phyloP scores from a whole-genome alignment of 2,797 vertebrate species.

The Selene dorsalis region DNA sequence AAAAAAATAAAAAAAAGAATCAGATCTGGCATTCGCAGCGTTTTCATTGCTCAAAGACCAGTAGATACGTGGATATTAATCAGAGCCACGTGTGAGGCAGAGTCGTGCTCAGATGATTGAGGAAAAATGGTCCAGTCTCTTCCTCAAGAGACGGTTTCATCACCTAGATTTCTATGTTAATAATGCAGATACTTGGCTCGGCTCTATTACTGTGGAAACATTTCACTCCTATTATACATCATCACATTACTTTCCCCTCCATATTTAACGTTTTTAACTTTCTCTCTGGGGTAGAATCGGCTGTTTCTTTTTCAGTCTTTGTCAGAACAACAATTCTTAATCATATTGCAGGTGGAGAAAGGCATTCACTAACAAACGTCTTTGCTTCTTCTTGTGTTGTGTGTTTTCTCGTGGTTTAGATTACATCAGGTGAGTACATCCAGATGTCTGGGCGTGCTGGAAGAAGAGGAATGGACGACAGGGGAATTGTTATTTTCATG shows the following conservation, averaged over 20 bases:
- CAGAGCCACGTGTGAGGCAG: constrained; percentile 30
- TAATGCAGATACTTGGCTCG: neutral
- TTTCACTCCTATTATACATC: neutral
- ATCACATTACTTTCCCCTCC: neutral
- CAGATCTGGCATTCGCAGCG: neutral
- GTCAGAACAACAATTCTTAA: neutral
- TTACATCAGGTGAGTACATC: constrained; percentile 98
- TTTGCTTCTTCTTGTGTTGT: neutral
- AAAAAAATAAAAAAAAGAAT: neutral
- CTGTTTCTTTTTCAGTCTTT: neutral
- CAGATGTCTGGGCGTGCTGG: constrained; percentile 99
- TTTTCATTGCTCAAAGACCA: constrained; percentile 28
- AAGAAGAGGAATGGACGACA: constrained; percentile 97
- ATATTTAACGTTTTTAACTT: neutral
- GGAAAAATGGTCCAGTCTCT: neutral
- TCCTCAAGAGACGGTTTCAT: neutral
- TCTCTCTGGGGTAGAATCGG: neutral
- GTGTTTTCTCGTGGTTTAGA: constrained; percentile 80
- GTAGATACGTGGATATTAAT: constrained; percentile 46
- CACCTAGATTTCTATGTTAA: constrained; percentile 8
- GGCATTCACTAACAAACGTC: neutral
- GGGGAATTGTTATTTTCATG: constrained; percentile 99
- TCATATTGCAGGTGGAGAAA: neutral
- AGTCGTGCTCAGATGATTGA: constrained; percentile 1
- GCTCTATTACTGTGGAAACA: neutral